Percentiles rank a stretch among this genome's conserved stretches.
phyloP scores from a whole-genome alignment of 1,140 invertebrate genomes.

The Bursaphelenchus mucronatus region DNA sequence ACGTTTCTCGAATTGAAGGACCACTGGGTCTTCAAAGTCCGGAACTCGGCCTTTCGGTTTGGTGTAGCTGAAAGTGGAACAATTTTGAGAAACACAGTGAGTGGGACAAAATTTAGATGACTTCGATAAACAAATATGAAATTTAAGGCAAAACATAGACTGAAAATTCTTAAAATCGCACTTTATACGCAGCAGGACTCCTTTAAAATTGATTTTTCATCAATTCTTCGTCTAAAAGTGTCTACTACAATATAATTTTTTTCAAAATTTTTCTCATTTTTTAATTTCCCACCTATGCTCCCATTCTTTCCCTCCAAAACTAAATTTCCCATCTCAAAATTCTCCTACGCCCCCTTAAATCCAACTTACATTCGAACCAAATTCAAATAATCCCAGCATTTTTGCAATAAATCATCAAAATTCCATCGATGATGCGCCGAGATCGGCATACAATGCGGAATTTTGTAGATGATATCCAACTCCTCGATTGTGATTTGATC shows the following conservation, averaged over 20 bases:
- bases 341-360: background rate
- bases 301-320: too few species aligned
- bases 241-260: too few species aligned
- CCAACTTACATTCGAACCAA: constrained; percentile 81
- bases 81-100: background rate
- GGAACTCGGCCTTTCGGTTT: constrained; percentile 98
- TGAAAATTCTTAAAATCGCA: too few species aligned
- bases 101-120: background rate
- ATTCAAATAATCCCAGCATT: constrained; percentile 97
- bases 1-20: constrained; percentile 78
- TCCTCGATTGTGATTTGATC: constrained; percentile 76
- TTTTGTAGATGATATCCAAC: constrained; percentile 95
- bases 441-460: constrained; percentile 97
- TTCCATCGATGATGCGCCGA: constrained; percentile 99
- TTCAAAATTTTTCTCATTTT: too few species aligned
- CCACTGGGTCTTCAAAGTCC: constrained; percentile 92
- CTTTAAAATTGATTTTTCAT: too few species aligned
- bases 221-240: too few species aligned
- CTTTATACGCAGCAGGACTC: too few species aligned
- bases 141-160: background rate
- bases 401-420: constrained; percentile 96
- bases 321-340: too few species aligned
- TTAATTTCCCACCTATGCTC: too few species aligned
- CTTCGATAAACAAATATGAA: too few species aligned
- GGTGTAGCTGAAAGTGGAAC: constrained; percentile 72